These are phyloP conservation scores for Nanger granti DNA, from an alignment of 2,113 vertebrate genomes.

Conservation along the genomic window DNA sequence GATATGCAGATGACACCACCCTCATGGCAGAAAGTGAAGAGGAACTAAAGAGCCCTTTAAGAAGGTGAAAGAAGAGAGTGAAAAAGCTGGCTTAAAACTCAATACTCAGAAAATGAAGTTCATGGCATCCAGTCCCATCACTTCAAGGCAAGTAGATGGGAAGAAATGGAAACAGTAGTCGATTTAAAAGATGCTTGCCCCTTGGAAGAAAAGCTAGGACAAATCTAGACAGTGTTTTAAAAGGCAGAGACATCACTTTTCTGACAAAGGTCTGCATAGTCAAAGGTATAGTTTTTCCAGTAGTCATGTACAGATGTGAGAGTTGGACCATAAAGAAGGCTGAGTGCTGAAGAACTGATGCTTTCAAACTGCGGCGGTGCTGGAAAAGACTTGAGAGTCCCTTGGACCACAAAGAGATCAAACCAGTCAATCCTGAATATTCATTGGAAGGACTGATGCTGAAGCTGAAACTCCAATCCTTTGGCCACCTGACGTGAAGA, in stretches of 20 bases:
- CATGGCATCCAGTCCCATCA: background rate
- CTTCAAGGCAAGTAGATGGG: background rate
- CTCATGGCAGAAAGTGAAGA: background rate
- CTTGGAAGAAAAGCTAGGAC: background rate
- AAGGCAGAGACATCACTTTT: background rate
- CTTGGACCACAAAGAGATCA: background rate
- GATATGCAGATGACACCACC: background rate
- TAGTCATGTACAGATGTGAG: background rate
- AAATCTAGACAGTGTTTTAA: background rate
- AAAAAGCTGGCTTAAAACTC: background rate
- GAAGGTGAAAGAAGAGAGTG: background rate
- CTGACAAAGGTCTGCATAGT: background rate
- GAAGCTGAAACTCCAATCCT: background rate
- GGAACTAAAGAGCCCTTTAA: background rate
- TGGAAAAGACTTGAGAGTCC: background rate
- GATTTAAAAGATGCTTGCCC: background rate
- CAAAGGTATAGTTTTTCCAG: background rate
- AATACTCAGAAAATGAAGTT: background rate
- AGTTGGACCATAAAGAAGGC: background rate
- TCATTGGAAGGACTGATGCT: background rate
- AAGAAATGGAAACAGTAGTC: background rate
- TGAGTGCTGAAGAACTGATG: background rate
- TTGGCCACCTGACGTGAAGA: background rate
- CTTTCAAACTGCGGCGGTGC: fast-evolving
- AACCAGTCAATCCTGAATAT: background rate